Base-by-base conservation (phyloP, 2,113 vertebrate species). In the Origma solitaria region DNA sequence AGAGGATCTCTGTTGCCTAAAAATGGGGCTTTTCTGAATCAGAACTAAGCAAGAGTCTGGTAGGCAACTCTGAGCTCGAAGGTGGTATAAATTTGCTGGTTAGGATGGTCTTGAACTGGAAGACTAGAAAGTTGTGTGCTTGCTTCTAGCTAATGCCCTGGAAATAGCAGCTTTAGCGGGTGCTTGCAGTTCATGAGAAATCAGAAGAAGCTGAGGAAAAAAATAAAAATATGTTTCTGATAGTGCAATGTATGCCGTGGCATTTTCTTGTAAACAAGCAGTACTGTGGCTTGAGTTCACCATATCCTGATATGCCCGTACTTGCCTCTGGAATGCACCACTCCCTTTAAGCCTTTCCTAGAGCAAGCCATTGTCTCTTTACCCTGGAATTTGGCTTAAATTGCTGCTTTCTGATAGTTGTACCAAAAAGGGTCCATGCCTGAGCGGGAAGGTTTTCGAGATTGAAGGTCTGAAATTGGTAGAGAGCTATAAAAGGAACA, bases 291-390 rank as follows among this genome's bases (percentile, higher is more conserved):
- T 66, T 23, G 21, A 82, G 47, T 65, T 85, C 38, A 13, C 42
- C 11, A 0, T 31, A 14, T 77, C 65, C 54, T 28, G 58, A 79
- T 82, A 19, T 93, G 96, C 40, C 79, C 25, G 9, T 79, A 25
- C 94, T 86, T 77, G 92, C 54, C 37, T 35, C 12, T 77, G 93
- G 93, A 95, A 93, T 88, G 92, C 45, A 88, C 75, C 92, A 17
- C 87, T 95, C 92, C 92, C 71, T 76, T 35, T 25, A 47, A 91
- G 75, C 40, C 53, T 47, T 71, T 85, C 38, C 6, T 73, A 38
- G n/a, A 76, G 53, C 13, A 4, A 92, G 49, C 19, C 16, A 31
- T 84, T 84, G 65, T 89, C 61, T 94, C 40, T 61, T 84, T 31
- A 23, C 40, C n/a, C 23, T 57, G 82, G 73, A 82, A 79, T 91